These are phyloP conservation scores for Mobula birostris DNA, from an alignment of 2,113 vertebrate genomes.

Conservation along the genomic window DNA sequence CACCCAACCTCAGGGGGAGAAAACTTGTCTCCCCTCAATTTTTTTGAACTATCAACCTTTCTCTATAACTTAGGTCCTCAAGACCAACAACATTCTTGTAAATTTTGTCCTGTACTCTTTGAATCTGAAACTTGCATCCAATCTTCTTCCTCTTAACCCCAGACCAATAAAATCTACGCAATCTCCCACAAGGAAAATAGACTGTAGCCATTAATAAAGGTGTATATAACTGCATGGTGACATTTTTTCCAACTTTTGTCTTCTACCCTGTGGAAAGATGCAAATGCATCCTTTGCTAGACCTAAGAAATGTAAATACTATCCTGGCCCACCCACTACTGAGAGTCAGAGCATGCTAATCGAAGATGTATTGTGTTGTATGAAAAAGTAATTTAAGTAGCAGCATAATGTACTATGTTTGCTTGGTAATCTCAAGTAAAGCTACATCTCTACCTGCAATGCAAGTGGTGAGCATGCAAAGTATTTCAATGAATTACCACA, in stretches of 20 bases:
- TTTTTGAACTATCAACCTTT: no score
- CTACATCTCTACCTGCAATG: neutral
- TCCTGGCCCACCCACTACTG: neutral
- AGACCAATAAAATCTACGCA: neutral
- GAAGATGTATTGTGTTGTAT: neutral
- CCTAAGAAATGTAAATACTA: neutral
- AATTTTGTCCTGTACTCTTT: no score
- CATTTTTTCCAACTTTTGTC: neutral
- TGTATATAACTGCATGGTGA: neutral
- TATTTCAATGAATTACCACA: neutral
- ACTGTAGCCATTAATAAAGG: neutral
- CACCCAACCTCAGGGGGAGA: no score
- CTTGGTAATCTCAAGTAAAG: neutral
- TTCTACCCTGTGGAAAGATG: neutral
- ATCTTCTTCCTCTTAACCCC: neutral
- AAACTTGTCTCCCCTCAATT: no score
- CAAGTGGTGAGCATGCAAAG: neutral
- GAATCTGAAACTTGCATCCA: neutral
- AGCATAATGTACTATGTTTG: neutral
- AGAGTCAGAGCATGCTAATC: neutral
- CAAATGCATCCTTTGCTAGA: neutral
- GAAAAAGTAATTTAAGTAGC: neutral
- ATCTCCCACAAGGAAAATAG: neutral
- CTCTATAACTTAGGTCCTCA: no score
- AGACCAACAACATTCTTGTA: no score